Conservation (phyloP, 2,113 vertebrate species). For the Salminus brasiliensis region DNA sequence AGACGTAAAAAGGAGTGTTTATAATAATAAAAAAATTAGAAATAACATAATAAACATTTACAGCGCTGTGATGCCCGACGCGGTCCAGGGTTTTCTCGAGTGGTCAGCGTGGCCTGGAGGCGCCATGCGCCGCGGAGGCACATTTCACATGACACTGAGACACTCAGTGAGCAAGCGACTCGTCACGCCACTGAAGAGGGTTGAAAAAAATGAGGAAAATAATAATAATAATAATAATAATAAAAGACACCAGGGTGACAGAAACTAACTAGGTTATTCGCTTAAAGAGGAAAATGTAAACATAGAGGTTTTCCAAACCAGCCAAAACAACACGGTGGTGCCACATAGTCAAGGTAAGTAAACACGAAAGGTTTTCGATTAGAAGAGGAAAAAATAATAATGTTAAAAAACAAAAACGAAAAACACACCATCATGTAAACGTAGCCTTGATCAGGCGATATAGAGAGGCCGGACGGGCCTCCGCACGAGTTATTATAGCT, state of each 20-base stretch:
- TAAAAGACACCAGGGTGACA: conserved; percentile 41
- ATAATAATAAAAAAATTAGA: background rate
- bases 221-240: too few relatives aligned
- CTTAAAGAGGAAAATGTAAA: conserved; percentile 52
- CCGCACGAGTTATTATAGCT: conserved; percentile 45
- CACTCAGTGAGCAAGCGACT: conserved; percentile 13
- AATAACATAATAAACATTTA: background rate
- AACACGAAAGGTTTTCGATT: conserved; percentile 38
- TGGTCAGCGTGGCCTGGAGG: background rate
- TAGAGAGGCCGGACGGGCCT: conserved; percentile 19
- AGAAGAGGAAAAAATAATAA: too few relatives aligned
- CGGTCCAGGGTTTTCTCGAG: conserved; percentile 3
- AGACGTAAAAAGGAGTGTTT: background rate
- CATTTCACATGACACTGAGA: conserved; percentile 37
- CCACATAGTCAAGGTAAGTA: conserved; percentile 41
- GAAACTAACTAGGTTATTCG: conserved; percentile 25
- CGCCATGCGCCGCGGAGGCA: conserved; percentile 26
- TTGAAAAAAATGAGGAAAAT: background rate
- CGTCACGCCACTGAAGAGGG: conserved; percentile 19
- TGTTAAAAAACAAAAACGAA: too few relatives aligned
- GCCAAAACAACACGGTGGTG: conserved; percentile 15
- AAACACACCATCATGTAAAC: conserved; percentile 57
- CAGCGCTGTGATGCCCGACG: background rate
- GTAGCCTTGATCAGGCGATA: conserved; percentile 50
- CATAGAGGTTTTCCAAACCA: conserved; percentile 41